A percentile compares a stretch with the other conserved stretches of the same genome.
phyloP scores from a whole-genome alignment of 2,888 invertebrate genomes.

The Allolobophora icterica region DNA sequence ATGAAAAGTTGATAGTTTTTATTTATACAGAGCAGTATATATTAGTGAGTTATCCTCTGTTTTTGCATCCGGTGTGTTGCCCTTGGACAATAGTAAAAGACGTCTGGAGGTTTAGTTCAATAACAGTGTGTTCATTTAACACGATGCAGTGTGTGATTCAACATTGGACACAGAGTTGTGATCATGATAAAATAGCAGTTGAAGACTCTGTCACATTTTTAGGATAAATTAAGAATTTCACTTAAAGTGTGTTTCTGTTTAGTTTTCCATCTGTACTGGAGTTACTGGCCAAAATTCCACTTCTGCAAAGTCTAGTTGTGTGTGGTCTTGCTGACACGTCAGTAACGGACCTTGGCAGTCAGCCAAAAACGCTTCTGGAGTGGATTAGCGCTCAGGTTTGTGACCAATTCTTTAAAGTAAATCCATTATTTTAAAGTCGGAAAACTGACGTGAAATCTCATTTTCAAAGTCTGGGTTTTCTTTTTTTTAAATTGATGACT shows the following conservation, averaged over 20 bases:
- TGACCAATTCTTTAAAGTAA: background rate
- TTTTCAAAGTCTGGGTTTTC: background rate
- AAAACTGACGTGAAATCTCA: background rate
- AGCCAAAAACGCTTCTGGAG: constrained; percentile 73
- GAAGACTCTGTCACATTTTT: background rate
- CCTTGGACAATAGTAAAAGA: too few species aligned
- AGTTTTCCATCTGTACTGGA: constrained; percentile 77
- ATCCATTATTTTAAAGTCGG: background rate
- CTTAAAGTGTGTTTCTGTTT: background rate
- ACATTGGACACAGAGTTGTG: background rate
- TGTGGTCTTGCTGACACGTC: constrained; percentile 31
- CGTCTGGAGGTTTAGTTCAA: background rate
- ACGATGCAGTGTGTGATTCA: background rate
- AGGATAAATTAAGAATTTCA: too few species aligned
- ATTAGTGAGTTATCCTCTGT: too few species aligned
- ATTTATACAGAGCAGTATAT: background rate
- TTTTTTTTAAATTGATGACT: background rate
- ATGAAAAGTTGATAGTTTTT: background rate
- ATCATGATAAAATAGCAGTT: background rate
- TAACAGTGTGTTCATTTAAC: background rate
- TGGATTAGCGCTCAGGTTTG: constrained; percentile 80
- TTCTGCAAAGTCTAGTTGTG: constrained; percentile 74
- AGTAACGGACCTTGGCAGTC: background rate
- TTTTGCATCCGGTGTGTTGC: too few species aligned
- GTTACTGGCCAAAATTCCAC: constrained; percentile 81